These are phyloP conservation scores for Ciconia boyciana DNA, from an alignment of 2,113 vertebrate species.

Conservation along the genomic window DNA sequence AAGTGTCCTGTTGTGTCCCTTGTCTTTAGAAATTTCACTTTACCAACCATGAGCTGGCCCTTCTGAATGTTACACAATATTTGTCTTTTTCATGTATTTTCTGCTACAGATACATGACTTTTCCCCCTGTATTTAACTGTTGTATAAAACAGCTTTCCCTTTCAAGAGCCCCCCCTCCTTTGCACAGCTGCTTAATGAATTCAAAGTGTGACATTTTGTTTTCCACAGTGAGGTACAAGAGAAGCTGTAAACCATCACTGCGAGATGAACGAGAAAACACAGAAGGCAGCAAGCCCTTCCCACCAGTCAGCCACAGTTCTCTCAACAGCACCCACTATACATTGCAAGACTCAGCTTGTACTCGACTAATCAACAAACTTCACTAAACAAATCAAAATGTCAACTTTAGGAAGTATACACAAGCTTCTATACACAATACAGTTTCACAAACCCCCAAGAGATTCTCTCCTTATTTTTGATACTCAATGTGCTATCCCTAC, in stretches of 20 bases:
- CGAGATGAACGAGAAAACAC: constrained; percentile 14
- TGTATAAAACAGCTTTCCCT: neutral
- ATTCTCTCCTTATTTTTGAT: neutral
- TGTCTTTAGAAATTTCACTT: neutral
- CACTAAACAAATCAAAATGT: neutral
- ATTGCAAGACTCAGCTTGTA: neutral
- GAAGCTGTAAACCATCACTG: neutral
- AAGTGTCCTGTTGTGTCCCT: neutral
- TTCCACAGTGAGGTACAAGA: neutral
- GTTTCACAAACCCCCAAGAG: neutral
- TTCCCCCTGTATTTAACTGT: neutral
- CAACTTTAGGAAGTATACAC: neutral
- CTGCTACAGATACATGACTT: neutral
- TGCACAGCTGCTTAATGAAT: constrained; percentile 12
- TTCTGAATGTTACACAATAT: neutral
- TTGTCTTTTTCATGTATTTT: neutral
- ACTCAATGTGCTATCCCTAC: neutral
- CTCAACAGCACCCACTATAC: neutral
- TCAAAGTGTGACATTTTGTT: constrained; percentile 28
- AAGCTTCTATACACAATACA: neutral
- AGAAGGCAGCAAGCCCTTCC: neutral
- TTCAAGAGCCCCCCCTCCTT: neutral
- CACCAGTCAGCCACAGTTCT: neutral
- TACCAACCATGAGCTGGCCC: neutral
- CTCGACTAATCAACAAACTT: neutral